Conservation (phyloP, 2,888 invertebrate genomes). For the Tipula vernalis region DNA sequence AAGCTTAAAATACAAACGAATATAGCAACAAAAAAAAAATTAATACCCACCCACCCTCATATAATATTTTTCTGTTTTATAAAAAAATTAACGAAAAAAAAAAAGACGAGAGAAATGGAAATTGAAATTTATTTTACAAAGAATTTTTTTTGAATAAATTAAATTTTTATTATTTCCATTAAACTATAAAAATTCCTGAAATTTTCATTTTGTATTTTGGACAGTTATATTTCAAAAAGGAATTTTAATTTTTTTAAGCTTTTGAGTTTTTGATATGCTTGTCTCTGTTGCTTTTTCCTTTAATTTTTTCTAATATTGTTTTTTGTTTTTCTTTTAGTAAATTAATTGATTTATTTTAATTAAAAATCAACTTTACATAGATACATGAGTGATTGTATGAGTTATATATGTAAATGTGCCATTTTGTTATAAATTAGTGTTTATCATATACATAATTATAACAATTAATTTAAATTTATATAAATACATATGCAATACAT, state of each 20-base stretch:
- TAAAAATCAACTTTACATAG: background rate
- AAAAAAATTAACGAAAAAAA: background rate
- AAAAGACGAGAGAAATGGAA: background rate
- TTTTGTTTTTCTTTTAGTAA: background rate
- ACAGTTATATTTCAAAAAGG: background rate
- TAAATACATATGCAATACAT: too few species aligned
- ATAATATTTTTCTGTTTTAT: background rate
- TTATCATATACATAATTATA: background rate
- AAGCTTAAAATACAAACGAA: background rate
- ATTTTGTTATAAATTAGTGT: background rate
- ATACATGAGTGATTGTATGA: background rate
- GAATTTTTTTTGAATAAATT: background rate
- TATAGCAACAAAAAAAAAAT: background rate
- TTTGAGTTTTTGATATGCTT: background rate
- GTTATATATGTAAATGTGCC: background rate
- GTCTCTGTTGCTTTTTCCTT: background rate
- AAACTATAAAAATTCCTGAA: constrained; percentile 4
- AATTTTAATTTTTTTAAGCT: background rate
- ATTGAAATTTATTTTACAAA: background rate
- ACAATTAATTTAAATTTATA: background rate
- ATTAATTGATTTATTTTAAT: constrained; percentile 4
- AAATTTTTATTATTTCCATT: constrained; percentile 4
- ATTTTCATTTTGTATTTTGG: background rate
- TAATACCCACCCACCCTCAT: background rate
- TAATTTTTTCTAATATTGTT: background rate